Conservation (phyloP, 2,797 vertebrate genomes). For the Pantherophis alleghaniensis region DNA sequence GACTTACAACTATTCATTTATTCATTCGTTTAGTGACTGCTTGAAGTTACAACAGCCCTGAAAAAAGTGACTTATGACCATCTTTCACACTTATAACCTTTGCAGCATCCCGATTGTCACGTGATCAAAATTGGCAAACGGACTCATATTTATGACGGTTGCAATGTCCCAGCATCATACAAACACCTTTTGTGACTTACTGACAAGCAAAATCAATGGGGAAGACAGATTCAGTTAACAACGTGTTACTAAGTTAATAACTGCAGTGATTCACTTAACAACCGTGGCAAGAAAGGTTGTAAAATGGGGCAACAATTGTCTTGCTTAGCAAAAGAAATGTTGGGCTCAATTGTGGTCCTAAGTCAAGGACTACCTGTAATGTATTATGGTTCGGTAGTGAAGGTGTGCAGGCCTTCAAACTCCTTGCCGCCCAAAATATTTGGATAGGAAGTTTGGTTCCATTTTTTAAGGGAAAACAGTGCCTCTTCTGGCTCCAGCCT, state of each 20-base stretch:
- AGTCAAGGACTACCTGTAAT: too few species aligned
- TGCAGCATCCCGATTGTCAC: not conserved
- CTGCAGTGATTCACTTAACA: not conserved
- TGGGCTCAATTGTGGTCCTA: too few species aligned
- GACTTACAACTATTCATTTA: too few species aligned
- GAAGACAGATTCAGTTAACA: not conserved
- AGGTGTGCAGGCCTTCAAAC: not conserved
- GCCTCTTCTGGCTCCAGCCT: not conserved
- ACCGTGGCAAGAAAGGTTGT: too few species aligned
- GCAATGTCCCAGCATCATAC: not conserved
- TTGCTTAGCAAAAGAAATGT: too few species aligned
- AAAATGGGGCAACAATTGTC: too few species aligned
- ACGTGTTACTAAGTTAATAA: not conserved
- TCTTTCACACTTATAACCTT: not conserved
- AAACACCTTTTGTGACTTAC: not conserved
- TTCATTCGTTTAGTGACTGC: too few species aligned
- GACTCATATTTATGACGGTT: not conserved
- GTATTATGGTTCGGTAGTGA: not conserved
- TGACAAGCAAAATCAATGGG: not conserved
- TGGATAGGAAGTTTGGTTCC: not conserved
- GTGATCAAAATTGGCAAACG: not conserved
- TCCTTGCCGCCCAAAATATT: not conserved
- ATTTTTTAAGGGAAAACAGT: not conserved
- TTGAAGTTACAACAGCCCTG: too few species aligned
- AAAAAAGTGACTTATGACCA: too few species aligned